A percentile compares a stretch with the other conserved stretches of the same genome.
These are phyloP conservation scores for Notechis scutatus DNA, from an alignment of 2,113 vertebrate genomes.

Conservation along the genomic window DNA sequence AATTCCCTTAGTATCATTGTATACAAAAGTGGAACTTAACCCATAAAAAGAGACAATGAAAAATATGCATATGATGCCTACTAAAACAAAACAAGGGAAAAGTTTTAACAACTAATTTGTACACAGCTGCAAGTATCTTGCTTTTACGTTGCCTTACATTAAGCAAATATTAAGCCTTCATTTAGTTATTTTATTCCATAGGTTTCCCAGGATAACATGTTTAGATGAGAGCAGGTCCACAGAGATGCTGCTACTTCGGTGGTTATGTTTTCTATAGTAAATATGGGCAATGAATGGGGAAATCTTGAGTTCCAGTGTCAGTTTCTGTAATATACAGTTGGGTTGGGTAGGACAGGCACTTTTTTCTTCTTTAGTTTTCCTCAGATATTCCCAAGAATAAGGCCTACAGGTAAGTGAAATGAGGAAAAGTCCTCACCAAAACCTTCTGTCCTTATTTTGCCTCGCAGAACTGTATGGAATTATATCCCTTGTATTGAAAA, in stretches of 20 bases:
- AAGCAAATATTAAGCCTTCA: not conserved
- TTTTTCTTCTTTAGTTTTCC: not conserved
- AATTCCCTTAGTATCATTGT: slow-evolving; percentile 3
- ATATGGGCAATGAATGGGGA: not conserved
- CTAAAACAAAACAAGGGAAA: slow-evolving; percentile 13
- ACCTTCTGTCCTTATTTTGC: not conserved
- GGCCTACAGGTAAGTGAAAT: not conserved
- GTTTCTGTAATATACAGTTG: not conserved
- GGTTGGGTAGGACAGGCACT: not conserved
- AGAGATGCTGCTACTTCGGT: no score
- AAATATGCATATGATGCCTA: slow-evolving; percentile 1
- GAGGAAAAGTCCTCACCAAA: not conserved
- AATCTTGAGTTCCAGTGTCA: not conserved
- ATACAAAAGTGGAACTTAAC: slow-evolving; percentile 20
- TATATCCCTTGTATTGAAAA: not conserved
- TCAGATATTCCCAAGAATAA: not conserved
- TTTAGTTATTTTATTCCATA: not conserved
- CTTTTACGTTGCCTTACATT: not conserved
- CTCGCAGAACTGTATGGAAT: not conserved
- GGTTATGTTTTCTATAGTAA: not conserved
- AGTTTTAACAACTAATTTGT: slow-evolving; percentile 5
- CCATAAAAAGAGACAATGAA: not conserved
- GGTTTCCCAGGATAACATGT: not conserved
- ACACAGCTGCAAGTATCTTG: no score
- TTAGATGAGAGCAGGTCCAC: not conserved